These are phyloP conservation scores for Hystrix brachyura DNA, from an alignment of 2,113 vertebrate species.

Conservation along the genomic window DNA sequence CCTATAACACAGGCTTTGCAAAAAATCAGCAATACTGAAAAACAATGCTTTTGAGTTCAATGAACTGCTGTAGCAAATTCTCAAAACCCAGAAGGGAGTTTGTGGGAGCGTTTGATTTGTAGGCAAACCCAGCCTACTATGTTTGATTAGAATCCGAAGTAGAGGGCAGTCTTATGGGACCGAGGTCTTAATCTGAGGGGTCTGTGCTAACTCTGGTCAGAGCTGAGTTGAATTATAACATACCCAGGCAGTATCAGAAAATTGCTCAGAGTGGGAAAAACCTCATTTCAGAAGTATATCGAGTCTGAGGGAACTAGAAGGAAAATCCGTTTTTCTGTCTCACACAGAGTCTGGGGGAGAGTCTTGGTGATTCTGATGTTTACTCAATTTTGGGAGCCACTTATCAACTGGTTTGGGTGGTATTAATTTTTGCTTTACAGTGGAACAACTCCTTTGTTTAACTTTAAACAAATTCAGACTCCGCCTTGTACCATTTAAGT, in stretches of 20 bases:
- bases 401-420: not conserved
- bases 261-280: not conserved
- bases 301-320: not conserved
- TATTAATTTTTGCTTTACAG: not conserved
- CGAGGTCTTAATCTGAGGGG: not conserved
- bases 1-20: not conserved
- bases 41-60: not conserved
- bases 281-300: not conserved
- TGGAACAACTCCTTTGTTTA: not conserved
- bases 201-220: not conserved
- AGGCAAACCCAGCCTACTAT: not conserved
- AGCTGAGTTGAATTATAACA: not conserved
- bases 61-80: not conserved
- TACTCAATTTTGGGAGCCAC: not conserved
- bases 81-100: not conserved
- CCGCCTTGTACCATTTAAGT: not conserved
- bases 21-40: not conserved
- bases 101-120: not conserved
- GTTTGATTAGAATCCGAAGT: not conserved
- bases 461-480: not conserved
- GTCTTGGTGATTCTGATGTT: not conserved
- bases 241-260: not conserved
- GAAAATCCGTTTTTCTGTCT: not conserved
- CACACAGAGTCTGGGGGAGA: too few species aligned
- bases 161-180: not conserved